Conservation (phyloP, 1,140 invertebrate species). For the Drosophila seguyi region DNA sequence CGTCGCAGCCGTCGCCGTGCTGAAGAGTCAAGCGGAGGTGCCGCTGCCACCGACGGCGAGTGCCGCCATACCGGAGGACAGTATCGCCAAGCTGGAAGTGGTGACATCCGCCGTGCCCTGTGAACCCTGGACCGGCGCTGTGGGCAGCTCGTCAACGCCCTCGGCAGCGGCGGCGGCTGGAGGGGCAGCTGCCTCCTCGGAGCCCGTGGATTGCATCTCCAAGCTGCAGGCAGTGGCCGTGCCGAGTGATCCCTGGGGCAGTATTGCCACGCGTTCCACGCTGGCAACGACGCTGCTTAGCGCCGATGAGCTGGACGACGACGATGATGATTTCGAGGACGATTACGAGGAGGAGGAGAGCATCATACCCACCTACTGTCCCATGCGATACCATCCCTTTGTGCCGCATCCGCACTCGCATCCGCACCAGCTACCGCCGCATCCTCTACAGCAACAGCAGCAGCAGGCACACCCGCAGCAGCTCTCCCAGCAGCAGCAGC, state of each 20-base stretch:
- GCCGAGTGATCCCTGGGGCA: slow-evolving; percentile 86
- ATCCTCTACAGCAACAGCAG: slow-evolving; percentile 63
- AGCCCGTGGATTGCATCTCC: slow-evolving; percentile 83
- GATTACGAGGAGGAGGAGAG: slow-evolving; percentile 86
- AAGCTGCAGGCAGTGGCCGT: slow-evolving; percentile 86
- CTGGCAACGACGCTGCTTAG: slow-evolving; percentile 86
- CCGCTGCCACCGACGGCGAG: slow-evolving; percentile 78
- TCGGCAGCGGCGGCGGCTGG: slow-evolving; percentile 30
- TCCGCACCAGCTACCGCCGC: slow-evolving; percentile 51
- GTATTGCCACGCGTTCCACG: slow-evolving; percentile 85
- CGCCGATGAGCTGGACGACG: slow-evolving; percentile 85
- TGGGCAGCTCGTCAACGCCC: slow-evolving; percentile 26
- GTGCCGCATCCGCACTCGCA: slow-evolving; percentile 59
- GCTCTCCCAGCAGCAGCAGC: slow-evolving; percentile 34
- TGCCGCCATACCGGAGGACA: slow-evolving; percentile 85
- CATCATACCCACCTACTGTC: slow-evolving; percentile 84
- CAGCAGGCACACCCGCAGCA: slow-evolving; percentile 51
- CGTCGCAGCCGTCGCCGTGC: slow-evolving; percentile 11
- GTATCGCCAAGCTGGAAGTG: slow-evolving; percentile 85
- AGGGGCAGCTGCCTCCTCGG: slow-evolving; percentile 15
- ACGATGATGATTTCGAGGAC: slow-evolving; percentile 87
- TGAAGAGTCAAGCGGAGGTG: slow-evolving; percentile 70
- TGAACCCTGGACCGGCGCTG: slow-evolving; percentile 65
- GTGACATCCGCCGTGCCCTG: slow-evolving; percentile 71
- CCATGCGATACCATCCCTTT: slow-evolving; percentile 78